Conservation (phyloP, 1,140 invertebrate species). For the Listronotus bonariensis region DNA sequence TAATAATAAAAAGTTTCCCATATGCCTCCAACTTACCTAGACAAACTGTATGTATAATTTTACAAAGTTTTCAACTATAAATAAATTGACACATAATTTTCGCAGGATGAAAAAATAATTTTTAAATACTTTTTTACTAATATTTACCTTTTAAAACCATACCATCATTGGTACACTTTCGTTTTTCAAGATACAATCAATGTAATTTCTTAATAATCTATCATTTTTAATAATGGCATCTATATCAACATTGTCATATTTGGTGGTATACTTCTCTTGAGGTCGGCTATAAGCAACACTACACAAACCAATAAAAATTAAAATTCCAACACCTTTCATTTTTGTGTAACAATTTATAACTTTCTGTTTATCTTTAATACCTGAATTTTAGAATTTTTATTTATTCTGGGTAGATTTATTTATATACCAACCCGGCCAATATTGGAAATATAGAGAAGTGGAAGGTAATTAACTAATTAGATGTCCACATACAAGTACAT, state of each 20-base stretch:
- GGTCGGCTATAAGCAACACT: conserved; percentile 64
- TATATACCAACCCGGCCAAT: too few relatives aligned
- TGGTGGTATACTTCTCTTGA: conserved; percentile 67
- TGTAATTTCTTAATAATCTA: conserved; percentile 66
- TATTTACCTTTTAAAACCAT: conserved; percentile 69
- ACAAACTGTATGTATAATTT: too few relatives aligned
- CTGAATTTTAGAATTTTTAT: too few relatives aligned
- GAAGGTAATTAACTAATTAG: background rate
- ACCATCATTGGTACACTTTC: conserved; percentile 70
- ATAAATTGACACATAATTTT: too few relatives aligned
- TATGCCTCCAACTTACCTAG: too few relatives aligned
- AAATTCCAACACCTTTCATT: background rate
- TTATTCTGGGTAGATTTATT: too few relatives aligned
- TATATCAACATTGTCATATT: conserved; percentile 74
- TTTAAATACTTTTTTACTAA: too few relatives aligned
- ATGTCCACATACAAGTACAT: background rate
- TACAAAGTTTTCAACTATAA: too few relatives aligned
- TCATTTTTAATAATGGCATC: conserved; percentile 70
- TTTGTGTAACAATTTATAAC: too few relatives aligned
- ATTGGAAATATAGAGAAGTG: conserved; percentile 2
- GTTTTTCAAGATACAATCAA: conserved; percentile 70
- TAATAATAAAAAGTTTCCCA: too few relatives aligned
- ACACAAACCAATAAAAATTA: conserved; percentile 41
- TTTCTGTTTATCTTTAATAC: too few relatives aligned
- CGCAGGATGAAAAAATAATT: too few relatives aligned